Percentiles rank a stretch among this genome's conserved stretches.
Evolutionary conservation across 2,797 vertebrate species (phyloP).

Genomic region (Neosilurus hyrtlii): DNA sequence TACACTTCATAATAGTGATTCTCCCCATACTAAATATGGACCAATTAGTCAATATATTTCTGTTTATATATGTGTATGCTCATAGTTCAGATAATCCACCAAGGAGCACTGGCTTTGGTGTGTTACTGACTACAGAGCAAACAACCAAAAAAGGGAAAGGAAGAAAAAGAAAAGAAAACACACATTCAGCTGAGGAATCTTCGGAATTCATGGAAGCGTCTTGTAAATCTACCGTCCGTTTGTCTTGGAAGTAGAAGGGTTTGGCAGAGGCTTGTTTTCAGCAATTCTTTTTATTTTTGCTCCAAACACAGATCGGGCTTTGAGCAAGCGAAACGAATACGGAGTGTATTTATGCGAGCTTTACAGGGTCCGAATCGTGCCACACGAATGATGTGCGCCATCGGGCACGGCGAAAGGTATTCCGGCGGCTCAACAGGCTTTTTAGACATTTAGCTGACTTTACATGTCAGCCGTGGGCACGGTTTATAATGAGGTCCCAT

Average conservation of each 20-base stretch:
- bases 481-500: slow-evolving; percentile 38
- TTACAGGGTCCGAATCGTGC: not conserved
- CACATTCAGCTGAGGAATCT: slow-evolving; percentile 10
- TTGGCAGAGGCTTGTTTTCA: not conserved
- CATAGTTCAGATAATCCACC: not conserved
- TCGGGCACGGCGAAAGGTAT: not conserved
- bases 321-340: not conserved
- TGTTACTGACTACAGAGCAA: not conserved
- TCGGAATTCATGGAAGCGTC: slow-evolving; percentile 17
- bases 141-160: slow-evolving; percentile 10
- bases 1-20: not conserved
- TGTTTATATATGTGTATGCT: not conserved
- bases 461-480: slow-evolving; percentile 36
- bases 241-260: slow-evolving; percentile 20
- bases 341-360: not conserved
- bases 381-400: not conserved
- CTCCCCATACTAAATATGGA: not conserved
- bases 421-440: slow-evolving; percentile 21
- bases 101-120: not conserved
- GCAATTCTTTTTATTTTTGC: not conserved
- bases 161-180: slow-evolving; percentile 22
- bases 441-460: slow-evolving; percentile 45
- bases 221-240: slow-evolving; percentile 24
- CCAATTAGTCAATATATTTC: not conserved
- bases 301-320: not conserved